Percentiles rank a stretch among this genome's conserved stretches.
Evolutionary conservation across 1,140 invertebrate genomes (phyloP).

Genomic region (Hylaeus anthracinus): DNA sequence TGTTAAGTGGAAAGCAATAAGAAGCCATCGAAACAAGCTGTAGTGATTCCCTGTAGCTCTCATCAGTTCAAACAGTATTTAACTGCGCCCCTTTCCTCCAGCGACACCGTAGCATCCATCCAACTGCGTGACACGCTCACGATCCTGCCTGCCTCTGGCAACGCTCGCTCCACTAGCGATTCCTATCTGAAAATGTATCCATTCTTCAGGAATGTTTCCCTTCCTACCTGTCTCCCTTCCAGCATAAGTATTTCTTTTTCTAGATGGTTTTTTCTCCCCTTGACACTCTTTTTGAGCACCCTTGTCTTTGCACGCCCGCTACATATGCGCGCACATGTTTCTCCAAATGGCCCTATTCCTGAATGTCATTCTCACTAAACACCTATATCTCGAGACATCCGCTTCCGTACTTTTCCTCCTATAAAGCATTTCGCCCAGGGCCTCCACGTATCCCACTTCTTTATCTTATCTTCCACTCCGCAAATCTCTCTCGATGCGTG

Average conservation of each 20-base stretch:
- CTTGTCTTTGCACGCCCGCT: neutral
- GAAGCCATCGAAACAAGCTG: neutral
- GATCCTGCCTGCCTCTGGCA: neutral
- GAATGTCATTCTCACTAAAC: neutral
- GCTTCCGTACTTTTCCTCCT: neutral
- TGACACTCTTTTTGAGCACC: neutral
- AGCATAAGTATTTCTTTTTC: neutral
- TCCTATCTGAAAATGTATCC: neutral
- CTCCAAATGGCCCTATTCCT: neutral
- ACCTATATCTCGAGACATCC: neutral
- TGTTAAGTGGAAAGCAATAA: neutral
- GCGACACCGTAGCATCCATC: neutral
- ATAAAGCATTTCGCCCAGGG: too few species aligned
- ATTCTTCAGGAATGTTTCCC: neutral
- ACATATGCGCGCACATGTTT: neutral
- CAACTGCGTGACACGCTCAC: neutral
- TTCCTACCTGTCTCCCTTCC: neutral
- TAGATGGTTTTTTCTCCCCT: neutral
- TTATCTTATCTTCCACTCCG: neutral
- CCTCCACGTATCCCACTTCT: neutral
- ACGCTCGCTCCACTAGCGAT: constrained; percentile 4
- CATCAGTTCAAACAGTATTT: neutral
- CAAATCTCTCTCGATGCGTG: too few species aligned
- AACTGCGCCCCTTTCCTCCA: neutral
- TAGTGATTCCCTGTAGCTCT: neutral